Conservation (phyloP, 30 jellyfish, hydroid and myxozoan species). For the Aurelia sp. region DNA sequence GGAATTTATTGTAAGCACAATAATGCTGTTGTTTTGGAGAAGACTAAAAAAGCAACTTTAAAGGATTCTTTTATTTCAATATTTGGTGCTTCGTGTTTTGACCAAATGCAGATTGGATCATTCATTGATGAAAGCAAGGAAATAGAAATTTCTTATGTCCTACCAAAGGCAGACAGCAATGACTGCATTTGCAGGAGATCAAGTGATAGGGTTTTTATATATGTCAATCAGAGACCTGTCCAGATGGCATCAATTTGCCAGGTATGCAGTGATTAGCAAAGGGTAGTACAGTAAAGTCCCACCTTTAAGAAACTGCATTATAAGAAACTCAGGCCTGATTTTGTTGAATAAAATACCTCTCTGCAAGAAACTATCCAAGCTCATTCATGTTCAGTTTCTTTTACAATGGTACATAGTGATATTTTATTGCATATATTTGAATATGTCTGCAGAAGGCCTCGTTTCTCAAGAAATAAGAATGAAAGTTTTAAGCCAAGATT, state of each 20-base stretch:
- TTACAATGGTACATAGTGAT: no score
- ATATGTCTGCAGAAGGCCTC: no score
- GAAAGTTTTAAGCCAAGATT: no score
- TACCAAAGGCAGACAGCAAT: constrained; percentile 46
- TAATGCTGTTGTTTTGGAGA: constrained; percentile 70
- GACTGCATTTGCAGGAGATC: constrained; percentile 40
- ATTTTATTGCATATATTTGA: no score
- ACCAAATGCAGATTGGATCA: constrained; percentile 27
- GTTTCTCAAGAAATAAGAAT: no score
- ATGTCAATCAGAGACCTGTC: constrained; percentile 81
- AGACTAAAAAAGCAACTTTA: constrained; percentile 19
- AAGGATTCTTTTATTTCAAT: constrained; percentile 20
- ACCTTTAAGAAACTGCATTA: no score
- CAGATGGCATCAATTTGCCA: constrained; percentile 10
- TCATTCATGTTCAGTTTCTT: no score
- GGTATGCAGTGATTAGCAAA: constrained; percentile 14
- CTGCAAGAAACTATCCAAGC: no score
- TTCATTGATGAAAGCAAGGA: constrained; percentile 1
- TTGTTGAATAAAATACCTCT: no score
- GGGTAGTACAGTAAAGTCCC: no score
- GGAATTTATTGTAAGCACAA: constrained; percentile 62
- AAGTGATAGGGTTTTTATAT: constrained; percentile 61
- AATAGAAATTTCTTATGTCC: constrained; percentile 22
- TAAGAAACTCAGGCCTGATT: no score
- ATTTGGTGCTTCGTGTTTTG: constrained; percentile 59